These are phyloP conservation scores for Mormyrops attenuatus DNA, from an alignment of 2,797 vertebrate species.

Conservation along the genomic window DNA sequence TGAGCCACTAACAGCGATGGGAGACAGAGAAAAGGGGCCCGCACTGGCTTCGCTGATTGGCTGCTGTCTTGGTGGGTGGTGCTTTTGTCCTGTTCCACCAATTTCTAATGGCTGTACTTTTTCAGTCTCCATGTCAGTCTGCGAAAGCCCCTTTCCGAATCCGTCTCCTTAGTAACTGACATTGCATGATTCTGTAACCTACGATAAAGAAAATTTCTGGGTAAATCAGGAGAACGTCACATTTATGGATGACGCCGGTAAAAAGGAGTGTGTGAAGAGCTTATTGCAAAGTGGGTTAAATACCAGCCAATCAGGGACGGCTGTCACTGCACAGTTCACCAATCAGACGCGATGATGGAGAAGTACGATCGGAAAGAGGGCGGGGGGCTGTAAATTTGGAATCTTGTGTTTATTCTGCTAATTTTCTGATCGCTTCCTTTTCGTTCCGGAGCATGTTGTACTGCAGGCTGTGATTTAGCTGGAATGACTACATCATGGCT, in stretches of 20 bases:
- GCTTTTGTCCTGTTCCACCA: not conserved
- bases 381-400: not conserved
- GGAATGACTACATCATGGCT: not conserved
- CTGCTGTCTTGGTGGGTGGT: not conserved
- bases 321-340: not conserved
- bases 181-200: not conserved
- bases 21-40: not conserved
- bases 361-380: not conserved
- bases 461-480: not conserved
- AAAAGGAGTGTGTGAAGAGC: not conserved
- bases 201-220: not conserved
- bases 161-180: not conserved
- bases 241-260: not conserved
- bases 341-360: not conserved
- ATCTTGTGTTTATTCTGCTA: conserved; percentile 3
- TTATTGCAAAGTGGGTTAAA: not conserved
- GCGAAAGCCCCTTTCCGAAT: not conserved
- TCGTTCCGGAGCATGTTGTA: not conserved
- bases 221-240: not conserved
- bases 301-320: not conserved
- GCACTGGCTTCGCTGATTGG: not conserved
- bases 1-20: not conserved
- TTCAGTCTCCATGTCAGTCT: not conserved
- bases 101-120: not conserved
- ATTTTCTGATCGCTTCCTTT: not conserved